phyloP scores from a whole-genome alignment of 2,797 vertebrate species.

The Thamnophis elegans region DNA sequence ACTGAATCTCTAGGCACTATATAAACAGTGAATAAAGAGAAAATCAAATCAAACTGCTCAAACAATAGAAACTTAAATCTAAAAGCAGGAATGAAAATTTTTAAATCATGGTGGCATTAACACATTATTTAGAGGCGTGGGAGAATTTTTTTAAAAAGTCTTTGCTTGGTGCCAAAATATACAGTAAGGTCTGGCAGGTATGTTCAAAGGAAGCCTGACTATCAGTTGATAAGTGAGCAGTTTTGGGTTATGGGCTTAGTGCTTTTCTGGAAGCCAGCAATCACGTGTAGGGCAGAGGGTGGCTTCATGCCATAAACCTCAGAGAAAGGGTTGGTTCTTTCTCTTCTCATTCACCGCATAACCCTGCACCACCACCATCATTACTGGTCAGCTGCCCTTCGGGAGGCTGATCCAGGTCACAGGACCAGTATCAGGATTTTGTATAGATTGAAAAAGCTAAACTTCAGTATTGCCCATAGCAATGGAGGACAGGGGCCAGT shows the following conservation, averaged over 20 bases:
- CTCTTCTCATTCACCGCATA: background rate
- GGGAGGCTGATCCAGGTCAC: background rate
- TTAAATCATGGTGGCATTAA: background rate
- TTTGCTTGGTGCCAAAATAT: background rate
- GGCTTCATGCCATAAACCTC: background rate
- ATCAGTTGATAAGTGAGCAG: background rate
- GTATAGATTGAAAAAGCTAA: background rate
- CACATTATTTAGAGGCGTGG: background rate
- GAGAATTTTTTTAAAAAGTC: background rate
- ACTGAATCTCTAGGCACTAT: background rate
- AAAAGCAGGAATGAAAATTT: background rate
- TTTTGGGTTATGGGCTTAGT: background rate
- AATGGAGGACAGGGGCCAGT: background rate
- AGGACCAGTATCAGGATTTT: background rate
- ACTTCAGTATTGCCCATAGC: background rate
- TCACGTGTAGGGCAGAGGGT: background rate
- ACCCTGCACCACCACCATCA: background rate
- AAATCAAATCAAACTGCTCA: background rate
- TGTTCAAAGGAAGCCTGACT: background rate
- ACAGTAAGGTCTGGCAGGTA: background rate
- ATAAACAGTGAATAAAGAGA: background rate
- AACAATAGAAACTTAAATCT: background rate
- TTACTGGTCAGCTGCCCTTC: background rate
- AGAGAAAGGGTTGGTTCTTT: background rate
- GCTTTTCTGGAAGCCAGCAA: background rate